Percentiles rank a stretch among this genome's conserved stretches.
These are phyloP conservation scores for Kryphioiulus occultus DNA, from an alignment of 2,888 invertebrate species.

Conservation along the genomic window DNA sequence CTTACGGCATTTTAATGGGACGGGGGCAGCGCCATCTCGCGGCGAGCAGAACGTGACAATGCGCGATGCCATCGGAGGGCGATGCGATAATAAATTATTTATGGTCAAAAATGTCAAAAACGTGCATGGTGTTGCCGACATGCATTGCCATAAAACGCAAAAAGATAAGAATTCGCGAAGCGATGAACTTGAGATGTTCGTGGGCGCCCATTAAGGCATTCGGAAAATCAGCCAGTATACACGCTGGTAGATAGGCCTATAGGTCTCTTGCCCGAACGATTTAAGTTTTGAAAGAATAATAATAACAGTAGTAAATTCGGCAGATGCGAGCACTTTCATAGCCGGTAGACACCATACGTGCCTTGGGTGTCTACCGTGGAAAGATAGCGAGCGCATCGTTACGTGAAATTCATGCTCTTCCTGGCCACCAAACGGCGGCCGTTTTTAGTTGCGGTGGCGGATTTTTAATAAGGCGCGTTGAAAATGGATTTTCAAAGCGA, in stretches of 20 bases:
- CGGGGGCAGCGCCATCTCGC: conserved; percentile 1
- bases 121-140: conserved; percentile 6
- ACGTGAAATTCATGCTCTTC: conserved; percentile 1
- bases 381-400: background rate
- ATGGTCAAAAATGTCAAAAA: conserved; percentile 17
- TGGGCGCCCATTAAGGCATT: background rate
- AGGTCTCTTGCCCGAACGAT: background rate
- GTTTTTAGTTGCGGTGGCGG: background rate
- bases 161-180: conserved; percentile 9
- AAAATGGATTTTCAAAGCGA: background rate
- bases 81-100: background rate
- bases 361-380: background rate
- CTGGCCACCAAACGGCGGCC: background rate
- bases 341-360: background rate
- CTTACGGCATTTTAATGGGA: background rate
- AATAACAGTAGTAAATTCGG: background rate
- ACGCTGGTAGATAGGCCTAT: background rate
- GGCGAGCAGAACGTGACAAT: background rate
- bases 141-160: conserved; percentile 7
- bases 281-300: conserved; percentile 16
- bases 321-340: background rate
- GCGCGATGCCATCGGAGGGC: background rate
- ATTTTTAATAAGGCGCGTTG: background rate
- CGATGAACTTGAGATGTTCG: conserved; percentile 7
- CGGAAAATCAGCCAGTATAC: background rate